These are phyloP conservation scores for Poeciliopsis occidentalis DNA, from an alignment of 2,113 vertebrate species.

Conservation along the genomic window DNA sequence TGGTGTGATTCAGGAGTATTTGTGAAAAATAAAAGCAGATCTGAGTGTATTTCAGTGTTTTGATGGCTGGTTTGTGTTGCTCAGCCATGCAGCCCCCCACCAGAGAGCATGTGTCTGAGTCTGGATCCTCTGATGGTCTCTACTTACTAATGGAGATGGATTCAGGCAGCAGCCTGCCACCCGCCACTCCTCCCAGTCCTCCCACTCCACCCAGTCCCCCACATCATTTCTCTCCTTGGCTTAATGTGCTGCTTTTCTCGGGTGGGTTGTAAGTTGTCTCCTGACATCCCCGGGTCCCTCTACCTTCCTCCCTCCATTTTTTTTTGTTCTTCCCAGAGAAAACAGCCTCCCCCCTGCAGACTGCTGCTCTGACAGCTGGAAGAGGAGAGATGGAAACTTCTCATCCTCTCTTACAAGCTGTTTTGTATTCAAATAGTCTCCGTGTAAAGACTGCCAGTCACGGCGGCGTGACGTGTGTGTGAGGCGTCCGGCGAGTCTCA, in stretches of 20 bases:
- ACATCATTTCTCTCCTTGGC: slow-evolving; percentile 67
- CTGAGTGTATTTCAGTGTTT: not conserved
- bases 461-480: slow-evolving; percentile 36
- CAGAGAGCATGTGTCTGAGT: slow-evolving; percentile 40
- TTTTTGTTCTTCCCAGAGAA: slow-evolving; percentile 45
- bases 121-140: slow-evolving; percentile 59
- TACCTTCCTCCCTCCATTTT: too few relatives aligned
- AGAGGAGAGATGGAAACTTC: slow-evolving; percentile 67
- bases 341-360: slow-evolving; percentile 59
- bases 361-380: slow-evolving; percentile 59
- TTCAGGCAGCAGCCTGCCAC: slow-evolving; percentile 41
- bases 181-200: not conserved
- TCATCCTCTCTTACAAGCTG: slow-evolving; percentile 56
- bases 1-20: not conserved
- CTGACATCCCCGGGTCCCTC: slow-evolving; percentile 31
- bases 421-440: slow-evolving; percentile 67
- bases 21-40: too few relatives aligned
- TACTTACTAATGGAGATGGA: slow-evolving; percentile 74
- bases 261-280: slow-evolving; percentile 70
- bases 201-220: not conserved
- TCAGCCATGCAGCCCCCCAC: slow-evolving; percentile 49
- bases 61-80: not conserved
- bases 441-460: slow-evolving; percentile 62
- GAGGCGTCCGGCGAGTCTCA: slow-evolving; percentile 25
- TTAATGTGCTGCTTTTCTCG: slow-evolving; percentile 67